Evolutionary conservation across 1,140 invertebrate species (phyloP).

Genomic region (Drosophila orena): DNA sequence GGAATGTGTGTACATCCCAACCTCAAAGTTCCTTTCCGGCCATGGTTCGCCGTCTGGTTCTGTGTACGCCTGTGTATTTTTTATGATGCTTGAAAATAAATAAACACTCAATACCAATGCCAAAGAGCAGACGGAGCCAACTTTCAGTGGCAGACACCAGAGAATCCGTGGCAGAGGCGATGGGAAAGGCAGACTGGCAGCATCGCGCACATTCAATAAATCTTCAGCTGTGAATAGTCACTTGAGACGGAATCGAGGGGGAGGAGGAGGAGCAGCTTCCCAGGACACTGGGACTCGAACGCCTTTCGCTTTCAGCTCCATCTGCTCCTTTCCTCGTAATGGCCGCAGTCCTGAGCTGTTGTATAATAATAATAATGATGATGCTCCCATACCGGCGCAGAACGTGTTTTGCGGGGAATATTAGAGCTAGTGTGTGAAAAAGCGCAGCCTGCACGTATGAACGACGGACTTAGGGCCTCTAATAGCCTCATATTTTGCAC

Average conservation of each 20-base stretch:
- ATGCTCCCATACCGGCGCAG: constrained; percentile 21
- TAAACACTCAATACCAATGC: constrained; percentile 80
- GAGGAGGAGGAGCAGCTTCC: constrained; percentile 16
- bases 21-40: constrained; percentile 28
- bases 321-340: constrained; percentile 55
- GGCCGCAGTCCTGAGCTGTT: constrained; percentile 66
- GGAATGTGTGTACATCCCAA: constrained; percentile 4
- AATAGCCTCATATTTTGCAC: constrained; percentile 71
- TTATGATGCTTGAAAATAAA: constrained; percentile 83
- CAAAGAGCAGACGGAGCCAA: constrained; percentile 73
- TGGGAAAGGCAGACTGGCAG: constrained; percentile 34
- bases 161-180: constrained; percentile 12
- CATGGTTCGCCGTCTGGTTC: constrained; percentile 22
- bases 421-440: constrained; percentile 63
- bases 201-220: constrained; percentile 78
- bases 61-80: constrained; percentile 68
- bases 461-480: constrained; percentile 52
- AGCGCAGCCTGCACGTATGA: constrained; percentile 75
- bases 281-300: constrained; percentile 38
- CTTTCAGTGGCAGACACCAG: constrained; percentile 55
- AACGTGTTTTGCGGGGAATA: constrained; percentile 11
- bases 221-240: constrained; percentile 78
- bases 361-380: constrained; percentile 62
- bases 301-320: constrained; percentile 71
- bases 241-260: constrained; percentile 66